These are phyloP conservation scores for Misgurnus anguillicaudatus DNA, from an alignment of 2,113 vertebrate species.

Conservation along the genomic window DNA sequence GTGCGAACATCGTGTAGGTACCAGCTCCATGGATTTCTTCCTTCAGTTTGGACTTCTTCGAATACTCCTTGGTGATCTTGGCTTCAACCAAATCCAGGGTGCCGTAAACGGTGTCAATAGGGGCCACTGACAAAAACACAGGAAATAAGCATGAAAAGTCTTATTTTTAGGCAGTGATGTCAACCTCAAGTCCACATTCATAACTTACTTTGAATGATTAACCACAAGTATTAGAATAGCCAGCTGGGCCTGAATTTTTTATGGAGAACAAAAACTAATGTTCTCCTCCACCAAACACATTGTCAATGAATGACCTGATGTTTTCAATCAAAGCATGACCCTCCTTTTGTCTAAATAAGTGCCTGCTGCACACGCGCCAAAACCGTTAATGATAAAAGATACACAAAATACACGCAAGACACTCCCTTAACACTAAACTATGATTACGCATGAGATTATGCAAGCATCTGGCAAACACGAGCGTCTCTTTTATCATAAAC, in stretches of 20 bases:
- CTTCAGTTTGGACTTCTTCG: slow-evolving; percentile 82
- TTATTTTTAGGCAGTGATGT: neutral
- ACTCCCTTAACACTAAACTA: too few relatives aligned
- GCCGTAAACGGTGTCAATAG: slow-evolving; percentile 93
- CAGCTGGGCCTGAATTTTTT: neutral
- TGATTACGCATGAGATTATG: too few relatives aligned
- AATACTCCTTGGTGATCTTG: slow-evolving; percentile 80
- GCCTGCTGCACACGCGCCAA: too few relatives aligned
- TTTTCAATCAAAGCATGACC: slow-evolving; percentile 1
- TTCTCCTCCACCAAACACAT: neutral
- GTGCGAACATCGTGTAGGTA: slow-evolving; percentile 91
- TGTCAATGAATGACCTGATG: slow-evolving; percentile 14
- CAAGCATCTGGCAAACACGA: too few relatives aligned
- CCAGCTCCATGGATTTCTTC: slow-evolving; percentile 87
- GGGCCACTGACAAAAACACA: slow-evolving; percentile 77
- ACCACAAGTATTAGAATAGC: neutral
- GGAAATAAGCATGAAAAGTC: neutral
- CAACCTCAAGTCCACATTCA: neutral
- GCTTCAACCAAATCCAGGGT: slow-evolving; percentile 87
- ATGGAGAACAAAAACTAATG: slow-evolving; percentile 11
- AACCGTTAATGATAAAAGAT: too few relatives aligned
- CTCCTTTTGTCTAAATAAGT: too few relatives aligned
- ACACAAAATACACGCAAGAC: too few relatives aligned
- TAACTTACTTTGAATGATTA: neutral
- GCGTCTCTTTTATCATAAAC: too few relatives aligned